phyloP scores from a whole-genome alignment of 2,797 vertebrate genomes.

The Rhyacichthys aspro region DNA sequence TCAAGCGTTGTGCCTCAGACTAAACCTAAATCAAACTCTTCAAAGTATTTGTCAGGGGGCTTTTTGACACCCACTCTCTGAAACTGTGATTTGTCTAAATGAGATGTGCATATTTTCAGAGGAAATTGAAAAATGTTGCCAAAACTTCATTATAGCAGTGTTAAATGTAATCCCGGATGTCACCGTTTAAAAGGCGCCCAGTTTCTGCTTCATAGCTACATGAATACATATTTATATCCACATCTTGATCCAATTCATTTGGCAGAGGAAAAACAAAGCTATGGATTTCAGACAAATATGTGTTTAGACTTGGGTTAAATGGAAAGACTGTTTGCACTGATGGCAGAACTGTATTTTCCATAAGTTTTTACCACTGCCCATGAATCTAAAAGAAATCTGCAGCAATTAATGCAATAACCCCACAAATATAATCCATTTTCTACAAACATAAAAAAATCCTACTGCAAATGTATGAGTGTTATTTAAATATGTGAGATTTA shows the following conservation, averaged over 20 bases:
- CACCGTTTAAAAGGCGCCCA: background rate
- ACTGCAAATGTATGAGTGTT: too few relatives aligned
- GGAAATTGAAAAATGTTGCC: background rate
- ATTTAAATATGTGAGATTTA: too few relatives aligned
- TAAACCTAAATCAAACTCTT: background rate
- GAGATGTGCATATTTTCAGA: background rate
- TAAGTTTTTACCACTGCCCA: constrained; percentile 10
- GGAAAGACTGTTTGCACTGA: background rate
- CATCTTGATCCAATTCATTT: background rate
- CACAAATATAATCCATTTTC: too few relatives aligned
- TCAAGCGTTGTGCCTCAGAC: background rate
- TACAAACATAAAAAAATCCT: too few relatives aligned
- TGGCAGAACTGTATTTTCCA: background rate
- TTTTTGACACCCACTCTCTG: constrained; percentile 15
- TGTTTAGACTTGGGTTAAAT: background rate
- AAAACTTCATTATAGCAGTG: background rate
- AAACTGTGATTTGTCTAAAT: background rate
- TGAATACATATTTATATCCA: background rate
- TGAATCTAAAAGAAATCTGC: too few relatives aligned
- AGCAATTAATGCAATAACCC: too few relatives aligned
- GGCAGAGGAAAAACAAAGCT: too few relatives aligned
- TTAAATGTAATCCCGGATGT: constrained; percentile 2
- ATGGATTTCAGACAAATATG: background rate
- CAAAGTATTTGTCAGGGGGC: background rate
- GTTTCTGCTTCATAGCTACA: background rate